These are phyloP conservation scores for Zosterops borbonicus DNA, from an alignment of 2,113 vertebrate genomes.

Conservation along the genomic window DNA sequence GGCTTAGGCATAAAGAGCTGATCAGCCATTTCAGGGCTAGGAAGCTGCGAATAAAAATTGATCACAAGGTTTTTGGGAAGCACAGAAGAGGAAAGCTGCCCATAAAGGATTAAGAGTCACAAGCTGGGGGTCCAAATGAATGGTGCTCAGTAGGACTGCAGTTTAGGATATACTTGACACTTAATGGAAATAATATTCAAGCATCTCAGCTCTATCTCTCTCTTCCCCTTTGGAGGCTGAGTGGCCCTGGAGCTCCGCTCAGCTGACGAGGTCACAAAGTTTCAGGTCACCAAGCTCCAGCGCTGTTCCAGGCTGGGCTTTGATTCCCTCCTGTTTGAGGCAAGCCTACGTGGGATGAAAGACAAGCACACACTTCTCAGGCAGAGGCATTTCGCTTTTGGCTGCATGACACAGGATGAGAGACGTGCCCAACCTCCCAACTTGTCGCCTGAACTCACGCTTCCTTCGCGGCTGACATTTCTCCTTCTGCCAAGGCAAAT, in stretches of 20 bases:
- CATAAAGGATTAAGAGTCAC: background rate
- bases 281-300: background rate
- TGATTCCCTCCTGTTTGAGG: background rate
- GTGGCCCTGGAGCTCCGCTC: background rate
- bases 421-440: background rate
- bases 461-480: conserved; percentile 41
- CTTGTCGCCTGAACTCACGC: background rate
- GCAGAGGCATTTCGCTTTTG: conserved; percentile 22
- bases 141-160: background rate
- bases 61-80: background rate
- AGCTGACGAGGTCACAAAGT: background rate
- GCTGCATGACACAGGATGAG: conserved; percentile 4
- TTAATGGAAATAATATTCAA: background rate
- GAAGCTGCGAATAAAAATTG: accelerated
- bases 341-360: background rate
- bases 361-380: background rate
- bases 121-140: background rate
- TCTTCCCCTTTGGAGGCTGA: background rate
- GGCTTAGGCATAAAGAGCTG: background rate
- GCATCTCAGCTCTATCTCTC: background rate
- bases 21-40: background rate
- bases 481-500: conserved; percentile 44
- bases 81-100: background rate
- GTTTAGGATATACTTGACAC: background rate
- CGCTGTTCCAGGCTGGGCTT: accelerated